Percentiles rank a stretch among this genome's conserved stretches.
phyloP scores from a whole-genome alignment of 2,888 invertebrate genomes.

The Onchidella celtica region DNA sequence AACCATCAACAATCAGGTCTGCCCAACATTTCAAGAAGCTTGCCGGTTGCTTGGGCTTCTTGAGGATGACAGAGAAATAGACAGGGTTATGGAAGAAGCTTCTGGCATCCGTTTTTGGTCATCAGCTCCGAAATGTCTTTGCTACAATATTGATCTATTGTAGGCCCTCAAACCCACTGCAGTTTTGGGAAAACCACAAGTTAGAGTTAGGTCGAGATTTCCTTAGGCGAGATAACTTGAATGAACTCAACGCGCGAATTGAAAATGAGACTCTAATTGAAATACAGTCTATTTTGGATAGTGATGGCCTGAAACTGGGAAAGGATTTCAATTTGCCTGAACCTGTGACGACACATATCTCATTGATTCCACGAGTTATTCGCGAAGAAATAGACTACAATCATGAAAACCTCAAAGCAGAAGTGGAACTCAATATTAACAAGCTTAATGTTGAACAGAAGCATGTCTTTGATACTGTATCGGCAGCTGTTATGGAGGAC shows the following conservation, averaged over 20 bases:
- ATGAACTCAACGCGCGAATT: not conserved
- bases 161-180: not conserved
- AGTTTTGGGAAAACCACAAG: not conserved
- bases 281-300: not conserved
- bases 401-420: not conserved
- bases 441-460: not conserved
- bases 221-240: not conserved
- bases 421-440: no score
- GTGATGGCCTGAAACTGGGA: not conserved
- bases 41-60: not conserved
- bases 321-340: not conserved
- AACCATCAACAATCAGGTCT: not conserved
- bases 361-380: not conserved
- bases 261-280: not conserved
- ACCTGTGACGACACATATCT: not conserved
- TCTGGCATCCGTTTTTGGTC: not conserved
- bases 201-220: not conserved
- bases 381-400: not conserved
- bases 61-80: conserved; percentile 12
- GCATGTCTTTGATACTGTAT: not conserved
- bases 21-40: conserved; percentile 10
- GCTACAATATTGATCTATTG: not conserved
- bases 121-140: not conserved
- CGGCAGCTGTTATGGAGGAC: not conserved
- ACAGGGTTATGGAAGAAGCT: conserved; percentile 1